Evolutionary conservation across 2,797 vertebrate genomes (phyloP).

Genomic region (Malurus splendens): DNA sequence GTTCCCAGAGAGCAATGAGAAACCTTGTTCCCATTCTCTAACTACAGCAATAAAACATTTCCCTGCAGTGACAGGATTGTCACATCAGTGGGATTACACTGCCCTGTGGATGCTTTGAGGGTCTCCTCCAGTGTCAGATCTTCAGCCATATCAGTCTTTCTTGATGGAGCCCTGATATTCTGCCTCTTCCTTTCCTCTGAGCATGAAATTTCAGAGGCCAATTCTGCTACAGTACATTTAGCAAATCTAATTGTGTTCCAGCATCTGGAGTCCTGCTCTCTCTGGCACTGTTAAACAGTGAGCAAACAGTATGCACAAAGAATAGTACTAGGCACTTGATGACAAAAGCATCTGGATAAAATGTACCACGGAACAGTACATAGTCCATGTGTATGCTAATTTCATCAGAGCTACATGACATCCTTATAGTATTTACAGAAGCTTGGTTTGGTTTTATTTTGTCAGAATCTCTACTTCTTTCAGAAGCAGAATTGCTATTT

Average conservation of each 20-base stretch:
- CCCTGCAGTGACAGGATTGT: not conserved
- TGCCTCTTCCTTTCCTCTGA: not conserved
- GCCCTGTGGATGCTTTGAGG: not conserved
- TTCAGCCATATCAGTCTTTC: not conserved
- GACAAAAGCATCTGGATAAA: not conserved
- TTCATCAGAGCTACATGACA: not conserved
- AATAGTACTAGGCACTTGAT: not conserved
- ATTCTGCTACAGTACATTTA: not conserved
- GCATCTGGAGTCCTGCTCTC: conserved; percentile 18
- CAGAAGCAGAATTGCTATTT: not conserved
- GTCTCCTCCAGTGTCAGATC: not conserved
- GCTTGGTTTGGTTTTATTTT: not conserved
- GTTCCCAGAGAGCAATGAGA: not conserved
- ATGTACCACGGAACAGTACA: not conserved
- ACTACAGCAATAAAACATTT: not conserved
- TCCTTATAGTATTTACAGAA: not conserved
- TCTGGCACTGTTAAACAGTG: not conserved
- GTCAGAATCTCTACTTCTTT: not conserved
- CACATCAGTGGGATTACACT: not conserved
- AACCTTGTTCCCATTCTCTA: not conserved
- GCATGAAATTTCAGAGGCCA: not conserved
- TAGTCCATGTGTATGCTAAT: not conserved
- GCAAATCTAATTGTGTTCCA: conserved; percentile 35
- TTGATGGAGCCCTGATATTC: not conserved
- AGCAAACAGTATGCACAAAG: not conserved